phyloP scores from a whole-genome alignment of 2,113 vertebrate species.

The Hemiprocne comata region DNA sequence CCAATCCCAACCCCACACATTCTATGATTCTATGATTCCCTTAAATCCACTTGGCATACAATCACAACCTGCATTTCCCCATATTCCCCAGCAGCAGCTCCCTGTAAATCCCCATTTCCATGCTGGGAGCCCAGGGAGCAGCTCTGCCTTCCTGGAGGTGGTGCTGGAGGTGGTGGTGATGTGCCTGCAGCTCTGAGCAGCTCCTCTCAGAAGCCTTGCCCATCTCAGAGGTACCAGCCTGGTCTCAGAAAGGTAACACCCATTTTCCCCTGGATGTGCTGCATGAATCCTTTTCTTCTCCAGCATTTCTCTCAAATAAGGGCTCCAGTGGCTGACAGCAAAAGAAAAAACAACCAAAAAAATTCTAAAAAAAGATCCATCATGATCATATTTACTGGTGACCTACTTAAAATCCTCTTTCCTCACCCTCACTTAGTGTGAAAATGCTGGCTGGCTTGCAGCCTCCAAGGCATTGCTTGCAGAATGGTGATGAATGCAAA shows the following conservation, averaged over 20 bases:
- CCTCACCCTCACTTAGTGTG: background rate
- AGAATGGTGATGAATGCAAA: conserved; percentile 28
- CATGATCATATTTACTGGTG: conserved; percentile 2
- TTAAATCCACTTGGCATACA: background rate
- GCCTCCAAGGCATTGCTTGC: background rate
- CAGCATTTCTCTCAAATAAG: accelerated
- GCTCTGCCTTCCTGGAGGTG: background rate
- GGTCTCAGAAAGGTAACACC: background rate
- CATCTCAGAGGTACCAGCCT: background rate
- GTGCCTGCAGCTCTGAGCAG: accelerated
- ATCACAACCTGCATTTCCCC: background rate
- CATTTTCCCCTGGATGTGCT: background rate
- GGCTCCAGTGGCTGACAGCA: background rate
- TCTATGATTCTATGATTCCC: background rate
- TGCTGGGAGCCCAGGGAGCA: accelerated
- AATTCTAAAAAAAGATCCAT: background rate
- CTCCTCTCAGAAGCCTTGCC: background rate
- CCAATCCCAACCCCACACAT: no score
- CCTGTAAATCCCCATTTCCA: accelerated
- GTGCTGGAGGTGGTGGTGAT: background rate
- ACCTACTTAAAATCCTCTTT: conserved; percentile 49
- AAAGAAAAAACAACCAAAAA: background rate
- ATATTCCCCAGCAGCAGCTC: accelerated
- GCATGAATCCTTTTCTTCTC: background rate
- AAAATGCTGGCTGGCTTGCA: background rate